These are phyloP conservation scores for Hippasteria phrygiana DNA, from an alignment of 53 echinoderm and acorn worm species.

Conservation along the genomic window DNA sequence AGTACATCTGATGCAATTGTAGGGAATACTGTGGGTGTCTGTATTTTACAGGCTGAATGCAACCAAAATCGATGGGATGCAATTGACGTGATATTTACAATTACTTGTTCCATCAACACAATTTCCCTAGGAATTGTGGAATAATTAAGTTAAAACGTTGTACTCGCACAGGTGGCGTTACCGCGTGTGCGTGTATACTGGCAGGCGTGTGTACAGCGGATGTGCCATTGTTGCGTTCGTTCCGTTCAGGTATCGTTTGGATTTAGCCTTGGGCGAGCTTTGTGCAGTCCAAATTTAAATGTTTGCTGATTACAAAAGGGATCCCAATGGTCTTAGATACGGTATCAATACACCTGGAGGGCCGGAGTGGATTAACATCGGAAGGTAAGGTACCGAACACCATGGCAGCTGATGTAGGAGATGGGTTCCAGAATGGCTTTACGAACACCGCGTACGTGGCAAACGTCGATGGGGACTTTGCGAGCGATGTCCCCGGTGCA, in stretches of 20 bases:
- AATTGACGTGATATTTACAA: too few species aligned
- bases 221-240: too few species aligned
- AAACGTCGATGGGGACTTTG: neutral
- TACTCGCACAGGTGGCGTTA: too few species aligned
- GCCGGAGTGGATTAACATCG: neutral
- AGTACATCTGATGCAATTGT: too few species aligned
- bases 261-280: neutral
- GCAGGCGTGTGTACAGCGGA: too few species aligned
- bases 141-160: too few species aligned
- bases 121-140: too few species aligned
- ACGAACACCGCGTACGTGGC: constrained; percentile 40
- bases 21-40: too few species aligned
- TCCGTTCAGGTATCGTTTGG: neutral
- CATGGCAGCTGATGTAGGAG: constrained; percentile 24
- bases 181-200: too few species aligned
- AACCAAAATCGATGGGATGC: too few species aligned
- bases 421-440: neutral
- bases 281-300: neutral
- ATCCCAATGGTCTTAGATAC: constrained; percentile 16
- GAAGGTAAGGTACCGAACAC: neutral
- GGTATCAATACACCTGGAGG: neutral
- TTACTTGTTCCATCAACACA: too few species aligned
- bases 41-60: too few species aligned
- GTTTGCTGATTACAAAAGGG: neutral
- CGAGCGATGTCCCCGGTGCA: neutral